These are phyloP conservation scores for Apostichopus parvimensis DNA, from an alignment of 35 echinoderm and acorn worm genomes.

Conservation along the genomic window DNA sequence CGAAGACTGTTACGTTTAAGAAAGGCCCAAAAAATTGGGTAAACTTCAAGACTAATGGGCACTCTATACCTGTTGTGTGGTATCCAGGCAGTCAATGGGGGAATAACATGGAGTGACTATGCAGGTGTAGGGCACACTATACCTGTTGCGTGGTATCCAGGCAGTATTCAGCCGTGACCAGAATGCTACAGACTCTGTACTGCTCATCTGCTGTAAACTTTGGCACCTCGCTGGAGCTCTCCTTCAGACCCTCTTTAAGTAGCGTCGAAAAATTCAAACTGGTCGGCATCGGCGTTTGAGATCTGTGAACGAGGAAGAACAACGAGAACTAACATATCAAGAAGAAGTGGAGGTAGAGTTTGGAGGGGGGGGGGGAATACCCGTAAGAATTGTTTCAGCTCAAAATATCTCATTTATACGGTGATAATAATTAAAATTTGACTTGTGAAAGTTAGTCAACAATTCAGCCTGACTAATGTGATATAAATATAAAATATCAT, in stretches of 20 bases:
- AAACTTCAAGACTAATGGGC: too few species aligned
- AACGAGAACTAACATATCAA: neutral
- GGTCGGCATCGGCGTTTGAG: conserved; percentile 59
- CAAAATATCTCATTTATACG: too few species aligned
- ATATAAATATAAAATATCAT: too few species aligned
- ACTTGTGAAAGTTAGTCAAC: too few species aligned
- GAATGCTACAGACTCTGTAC: conserved; percentile 94
- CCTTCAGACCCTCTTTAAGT: conserved; percentile 93
- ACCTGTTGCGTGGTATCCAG: conserved; percentile 96
- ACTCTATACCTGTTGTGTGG: conserved; percentile 81
- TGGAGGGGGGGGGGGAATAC: too few species aligned
- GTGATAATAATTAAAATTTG: too few species aligned
- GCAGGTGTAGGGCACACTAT: too few species aligned
- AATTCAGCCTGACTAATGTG: too few species aligned
- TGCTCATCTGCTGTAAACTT: conserved; percentile 94
- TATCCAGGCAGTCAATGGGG: conserved; percentile 73
- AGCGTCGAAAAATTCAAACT: conserved; percentile 89
- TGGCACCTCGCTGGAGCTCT: conserved; percentile 71
- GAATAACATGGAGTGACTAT: too few species aligned
- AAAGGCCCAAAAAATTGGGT: too few species aligned
- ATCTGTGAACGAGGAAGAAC: conserved; percentile 33
- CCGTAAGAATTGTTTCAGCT: too few species aligned
- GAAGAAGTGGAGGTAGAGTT: neutral
- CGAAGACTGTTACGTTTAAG: too few species aligned
- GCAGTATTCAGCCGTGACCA: conserved; percentile 97